Percentiles rank a stretch among this genome's conserved stretches.
These are phyloP conservation scores for Hedychridium roseum DNA, from an alignment of 2,888 invertebrate species.

Conservation along the genomic window DNA sequence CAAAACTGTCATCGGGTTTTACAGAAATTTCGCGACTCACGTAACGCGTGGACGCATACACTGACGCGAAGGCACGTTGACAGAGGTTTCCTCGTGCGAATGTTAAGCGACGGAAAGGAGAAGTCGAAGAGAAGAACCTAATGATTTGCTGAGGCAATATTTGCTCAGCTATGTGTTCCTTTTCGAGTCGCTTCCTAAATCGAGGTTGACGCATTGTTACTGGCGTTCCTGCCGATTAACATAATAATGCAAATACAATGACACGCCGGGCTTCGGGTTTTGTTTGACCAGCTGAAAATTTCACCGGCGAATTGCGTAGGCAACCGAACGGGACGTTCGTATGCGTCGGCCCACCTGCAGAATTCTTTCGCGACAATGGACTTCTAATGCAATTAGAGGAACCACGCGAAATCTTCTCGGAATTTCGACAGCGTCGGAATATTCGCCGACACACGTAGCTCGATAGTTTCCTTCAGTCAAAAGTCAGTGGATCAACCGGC, in stretches of 20 bases:
- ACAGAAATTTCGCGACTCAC: no score
- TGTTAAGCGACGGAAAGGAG: no score
- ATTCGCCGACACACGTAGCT: no score
- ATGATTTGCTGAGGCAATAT: constrained; percentile 62
- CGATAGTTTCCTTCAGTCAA: no score
- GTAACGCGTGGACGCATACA: no score
- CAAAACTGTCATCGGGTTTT: no score
- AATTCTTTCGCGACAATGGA: constrained; percentile 41
- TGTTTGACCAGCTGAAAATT: constrained; percentile 63
- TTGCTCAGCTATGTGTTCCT: constrained; percentile 56
- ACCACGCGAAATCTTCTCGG: constrained; percentile 51
- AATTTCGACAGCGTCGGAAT: no score
- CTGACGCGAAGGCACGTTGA: no score
- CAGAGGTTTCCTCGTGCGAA: no score
- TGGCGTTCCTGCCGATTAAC: constrained; percentile 57
- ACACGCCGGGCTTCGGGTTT: constrained; percentile 44
- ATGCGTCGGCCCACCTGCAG: constrained; percentile 18
- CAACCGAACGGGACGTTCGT: constrained; percentile 18
- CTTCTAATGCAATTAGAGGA: constrained; percentile 58
- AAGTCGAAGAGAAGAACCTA: constrained; percentile 47
- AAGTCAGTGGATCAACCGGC: neutral
- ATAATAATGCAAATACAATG: constrained; percentile 63
- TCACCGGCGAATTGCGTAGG: constrained; percentile 42
- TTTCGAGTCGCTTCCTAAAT: constrained; percentile 61
- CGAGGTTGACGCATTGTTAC: constrained; percentile 61